Evolutionary conservation across 2,113 vertebrate genomes (phyloP), one percentile per base, ranked within the genome.

Genomic region (Oreochromis niloticus): DNA sequence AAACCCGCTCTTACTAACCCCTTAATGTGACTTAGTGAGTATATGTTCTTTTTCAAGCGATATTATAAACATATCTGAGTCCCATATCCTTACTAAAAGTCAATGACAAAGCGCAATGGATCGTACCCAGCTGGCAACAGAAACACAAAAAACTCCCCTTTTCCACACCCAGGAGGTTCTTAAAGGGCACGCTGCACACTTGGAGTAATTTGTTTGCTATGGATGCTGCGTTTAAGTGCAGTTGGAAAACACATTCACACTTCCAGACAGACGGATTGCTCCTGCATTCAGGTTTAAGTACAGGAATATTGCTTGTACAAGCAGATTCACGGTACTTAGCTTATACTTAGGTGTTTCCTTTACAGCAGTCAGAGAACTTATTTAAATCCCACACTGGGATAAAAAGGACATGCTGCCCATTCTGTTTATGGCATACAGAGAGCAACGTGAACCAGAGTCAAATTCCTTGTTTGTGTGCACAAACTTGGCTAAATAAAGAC

Each of bases 81-180:
- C 12, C 2, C 14, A 24, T 3, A 19, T n/a, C 4, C 59, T 68
- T 10, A 10, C 14, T 63, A 48, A 48, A 14, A 50, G 71, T 8
- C 3, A 11, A 19, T 3, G 2, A 16, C 2, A 2, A 75, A 83
- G 82, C 84, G 27, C 14, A 92, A 92, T 46, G 61, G 93, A 16
- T 89, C 83, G 86, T 4, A 7, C 27, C 90, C 91, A 83, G 4
- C 61, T 91, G 85, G 83, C 82, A 9, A 6, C 1, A 16, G 81
- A n/a, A 17, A 12, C 19, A 48, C 17, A 89, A 48, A 34, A 87
- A 46, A 41, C 19, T 54, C 55, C 91, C 90, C 83, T 81, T 57
- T 94, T 91, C 93, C 95, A 92, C 93, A 93, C 92, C 93, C 94
- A 92, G 87, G 81, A 87, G 63, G n/a, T 46, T 92, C 94, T 96